A percentile compares a stretch with the other conserved stretches of the same genome.
Evolutionary conservation across 1,140 invertebrate genomes (phyloP).

Genomic region (Caerostris extrusa): DNA sequence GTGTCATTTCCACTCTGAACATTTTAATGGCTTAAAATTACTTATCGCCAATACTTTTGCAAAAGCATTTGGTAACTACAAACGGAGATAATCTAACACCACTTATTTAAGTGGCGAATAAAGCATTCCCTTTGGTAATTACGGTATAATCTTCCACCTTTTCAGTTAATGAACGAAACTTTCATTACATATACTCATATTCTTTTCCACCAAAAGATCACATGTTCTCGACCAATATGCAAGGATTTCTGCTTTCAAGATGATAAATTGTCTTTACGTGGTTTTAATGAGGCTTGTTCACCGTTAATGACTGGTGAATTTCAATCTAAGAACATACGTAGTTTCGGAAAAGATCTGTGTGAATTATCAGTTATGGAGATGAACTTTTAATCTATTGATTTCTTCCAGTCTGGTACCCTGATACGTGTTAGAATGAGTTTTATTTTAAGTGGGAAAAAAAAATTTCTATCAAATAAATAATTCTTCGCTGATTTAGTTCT

Average conservation of each 20-base stretch:
- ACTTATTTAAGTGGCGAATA: constrained; percentile 15
- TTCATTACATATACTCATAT: constrained; percentile 22
- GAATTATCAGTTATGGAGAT: constrained; percentile 33
- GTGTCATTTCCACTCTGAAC: background rate
- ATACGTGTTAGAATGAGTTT: no score
- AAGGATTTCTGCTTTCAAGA: constrained; percentile 43
- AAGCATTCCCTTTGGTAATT: constrained; percentile 13
- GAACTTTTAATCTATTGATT: constrained; percentile 37
- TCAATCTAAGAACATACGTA: background rate
- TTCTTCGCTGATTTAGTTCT: no score
- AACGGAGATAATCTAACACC: background rate
- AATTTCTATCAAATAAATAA: no score
- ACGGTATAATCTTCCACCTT: background rate
- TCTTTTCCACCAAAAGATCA: constrained; percentile 39
- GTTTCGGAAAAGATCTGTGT: background rate
- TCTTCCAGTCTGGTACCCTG: background rate
- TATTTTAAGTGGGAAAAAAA: no score
- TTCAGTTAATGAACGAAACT: constrained; percentile 23
- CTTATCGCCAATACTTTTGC: background rate
- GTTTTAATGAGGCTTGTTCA: constrained; percentile 26
- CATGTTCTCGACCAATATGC: constrained; percentile 9
- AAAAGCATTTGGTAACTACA: background rate
- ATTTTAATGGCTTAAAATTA: background rate
- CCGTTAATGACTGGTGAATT: constrained; percentile 46
- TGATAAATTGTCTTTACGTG: constrained; percentile 49